These are phyloP conservation scores for Tiliacea aurago DNA, from an alignment of 2,888 invertebrate genomes.

Conservation along the genomic window DNA sequence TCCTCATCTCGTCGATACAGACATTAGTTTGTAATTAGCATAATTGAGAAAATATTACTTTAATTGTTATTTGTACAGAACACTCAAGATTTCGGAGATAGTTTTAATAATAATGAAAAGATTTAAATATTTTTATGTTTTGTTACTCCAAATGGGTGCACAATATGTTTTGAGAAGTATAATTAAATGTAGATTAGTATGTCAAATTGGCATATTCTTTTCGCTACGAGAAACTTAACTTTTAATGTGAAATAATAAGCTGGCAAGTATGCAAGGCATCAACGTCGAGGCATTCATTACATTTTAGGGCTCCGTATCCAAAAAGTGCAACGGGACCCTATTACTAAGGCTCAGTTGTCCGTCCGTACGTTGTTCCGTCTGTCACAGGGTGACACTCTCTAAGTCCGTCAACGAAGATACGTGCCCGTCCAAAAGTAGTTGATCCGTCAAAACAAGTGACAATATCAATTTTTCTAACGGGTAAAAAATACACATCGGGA, in stretches of 20 bases:
- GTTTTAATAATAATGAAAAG: not conserved
- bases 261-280: not conserved
- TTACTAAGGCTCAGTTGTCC: no score
- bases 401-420: no score
- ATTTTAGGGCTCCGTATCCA: no score
- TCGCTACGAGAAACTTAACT: not conserved
- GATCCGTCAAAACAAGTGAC: no score
- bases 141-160: not conserved
- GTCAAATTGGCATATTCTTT: not conserved
- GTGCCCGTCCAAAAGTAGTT: no score
- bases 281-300: not conserved
- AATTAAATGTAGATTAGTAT: not conserved
- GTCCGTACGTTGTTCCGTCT: no score
- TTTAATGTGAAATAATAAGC: no score
- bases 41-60: slow-evolving; percentile 28
- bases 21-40: slow-evolving; percentile 13
- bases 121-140: slow-evolving; percentile 6
- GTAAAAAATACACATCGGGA: no score
- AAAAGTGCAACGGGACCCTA: no score
- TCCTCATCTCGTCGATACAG: slow-evolving; percentile 29
- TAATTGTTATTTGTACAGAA: slow-evolving; percentile 19
- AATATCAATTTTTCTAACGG: no score
- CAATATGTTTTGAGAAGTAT: not conserved
- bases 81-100: not conserved
- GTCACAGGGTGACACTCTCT: no score